Evolutionary conservation across 2,797 vertebrate species (phyloP).

Genomic region (Heterohyrax brucei): DNA sequence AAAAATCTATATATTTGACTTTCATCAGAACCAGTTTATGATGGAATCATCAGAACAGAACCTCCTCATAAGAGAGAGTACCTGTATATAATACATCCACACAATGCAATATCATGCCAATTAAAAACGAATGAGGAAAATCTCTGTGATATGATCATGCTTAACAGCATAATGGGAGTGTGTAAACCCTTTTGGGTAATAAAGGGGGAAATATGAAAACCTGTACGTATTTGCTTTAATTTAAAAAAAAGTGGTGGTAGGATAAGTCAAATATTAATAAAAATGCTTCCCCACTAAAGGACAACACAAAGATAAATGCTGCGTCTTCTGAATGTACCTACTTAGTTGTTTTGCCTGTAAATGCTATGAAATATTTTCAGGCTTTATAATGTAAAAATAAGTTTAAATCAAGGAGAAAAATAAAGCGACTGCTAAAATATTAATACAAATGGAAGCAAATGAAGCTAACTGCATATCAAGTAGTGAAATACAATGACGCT

Average conservation of each 20-base stretch:
- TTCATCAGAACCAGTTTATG: neutral
- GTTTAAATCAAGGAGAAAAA: constrained; percentile 45
- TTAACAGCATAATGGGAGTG: neutral
- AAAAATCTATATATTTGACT: neutral
- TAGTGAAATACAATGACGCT: constrained; percentile 30
- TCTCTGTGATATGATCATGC: neutral
- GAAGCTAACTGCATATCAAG: neutral
- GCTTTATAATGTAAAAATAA: constrained; percentile 16
- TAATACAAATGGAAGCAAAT: constrained; percentile 25
- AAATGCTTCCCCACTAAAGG: neutral
- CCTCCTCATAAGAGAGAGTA: neutral
- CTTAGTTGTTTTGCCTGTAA: constrained; percentile 30
- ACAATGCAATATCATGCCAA: neutral
- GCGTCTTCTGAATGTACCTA: neutral
- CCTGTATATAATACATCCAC: neutral
- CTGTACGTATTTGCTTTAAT: constrained; percentile 5
- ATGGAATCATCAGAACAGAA: neutral
- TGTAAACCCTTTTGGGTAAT: neutral
- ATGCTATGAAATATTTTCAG: constrained; percentile 3
- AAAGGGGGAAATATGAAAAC: neutral
- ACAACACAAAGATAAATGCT: neutral
- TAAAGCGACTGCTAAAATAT: constrained; percentile 25
- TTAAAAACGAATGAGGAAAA: constrained; percentile 39
- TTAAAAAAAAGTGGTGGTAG: constrained; percentile 39
- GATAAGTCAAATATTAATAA: constrained; percentile 48